A percentile compares a stretch with the other conserved stretches of the same genome.
Conservation (phyloP, 2,113 vertebrate species). For the Corapipo altera region DNA sequence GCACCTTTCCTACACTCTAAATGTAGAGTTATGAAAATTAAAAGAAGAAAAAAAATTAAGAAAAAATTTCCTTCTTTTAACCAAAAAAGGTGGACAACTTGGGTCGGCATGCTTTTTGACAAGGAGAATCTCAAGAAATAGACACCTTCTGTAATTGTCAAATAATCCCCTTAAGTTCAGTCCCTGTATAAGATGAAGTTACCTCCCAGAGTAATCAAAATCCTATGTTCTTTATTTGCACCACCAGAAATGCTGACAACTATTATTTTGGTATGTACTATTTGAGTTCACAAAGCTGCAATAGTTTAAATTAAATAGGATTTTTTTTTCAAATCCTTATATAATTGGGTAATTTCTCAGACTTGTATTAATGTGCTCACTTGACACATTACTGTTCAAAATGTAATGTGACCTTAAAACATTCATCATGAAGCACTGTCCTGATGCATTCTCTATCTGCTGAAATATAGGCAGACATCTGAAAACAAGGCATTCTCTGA, state of each 20-base stretch:
- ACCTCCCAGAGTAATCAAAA: neutral
- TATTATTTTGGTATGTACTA: neutral
- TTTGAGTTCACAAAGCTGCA: neutral
- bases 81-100: neutral
- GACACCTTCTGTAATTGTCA: neutral
- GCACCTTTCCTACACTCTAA: neutral
- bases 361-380: neutral
- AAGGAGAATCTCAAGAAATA: neutral
- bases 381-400: neutral
- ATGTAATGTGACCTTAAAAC: neutral
- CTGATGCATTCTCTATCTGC: neutral
- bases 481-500: neutral
- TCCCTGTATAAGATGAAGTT: neutral
- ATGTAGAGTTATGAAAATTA: neutral
- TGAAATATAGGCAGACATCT: neutral
- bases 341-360: neutral
- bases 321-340: neutral
- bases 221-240: neutral
- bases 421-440: neutral
- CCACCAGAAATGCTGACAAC: neutral
- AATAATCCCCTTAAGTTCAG: neutral
- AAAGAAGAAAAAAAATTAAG: neutral
- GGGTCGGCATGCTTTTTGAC: neutral
- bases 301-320: neutral
- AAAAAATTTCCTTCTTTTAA: neutral